Evolutionary conservation across 2,888 invertebrate genomes (phyloP), one percentile per base, ranked within the genome.

Genomic region (Drosophila greeni): DNA sequence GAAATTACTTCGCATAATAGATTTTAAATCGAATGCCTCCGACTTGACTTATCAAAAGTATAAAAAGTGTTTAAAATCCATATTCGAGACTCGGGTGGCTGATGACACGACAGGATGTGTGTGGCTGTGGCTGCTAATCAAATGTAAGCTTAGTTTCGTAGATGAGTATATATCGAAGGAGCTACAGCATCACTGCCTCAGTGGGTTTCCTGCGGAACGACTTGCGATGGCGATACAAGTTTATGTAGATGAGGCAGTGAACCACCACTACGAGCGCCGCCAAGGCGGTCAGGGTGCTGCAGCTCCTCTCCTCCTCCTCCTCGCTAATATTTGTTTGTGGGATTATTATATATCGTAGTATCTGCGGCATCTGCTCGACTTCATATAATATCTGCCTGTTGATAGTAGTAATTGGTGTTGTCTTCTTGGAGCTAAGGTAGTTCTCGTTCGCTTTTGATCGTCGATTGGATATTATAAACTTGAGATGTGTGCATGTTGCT

Each of bases 141-240:
- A 66, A 36, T 34, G 48, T 68, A 60, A 59, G 37, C 57, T 67
- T 64, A 62, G 43, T 42, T 51, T 36, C 24, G 36, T 62, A 29
- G 70, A 48, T 67, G 70, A 67, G 68, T 49, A 70, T 66, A 49
- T 58, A 59, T 59, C 43, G 62, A 37, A 9, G 40, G 40, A 40
- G 66, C 57, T 80, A 61, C 76, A 67, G 53, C 54, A 14, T n/a
- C 31, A 34, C n/a, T 24, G 11, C 6, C 16, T 37, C 18, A 48
- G 48, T 37, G 36, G 74, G 80, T 89, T 89, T 89, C 88, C 89
- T 89, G 75, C 89, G 89, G 82, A 89, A 87, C 51, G 89, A 87
- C 78, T 89, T 89, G 73, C 89, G 89, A 80, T 89, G 89, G 72
- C 87, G 88, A 84, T 87, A 87, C 79, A 87, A 84, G 85, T 85